phyloP scores from a whole-genome alignment of 2,797 vertebrate genomes.

The Sitta carolinensis region DNA sequence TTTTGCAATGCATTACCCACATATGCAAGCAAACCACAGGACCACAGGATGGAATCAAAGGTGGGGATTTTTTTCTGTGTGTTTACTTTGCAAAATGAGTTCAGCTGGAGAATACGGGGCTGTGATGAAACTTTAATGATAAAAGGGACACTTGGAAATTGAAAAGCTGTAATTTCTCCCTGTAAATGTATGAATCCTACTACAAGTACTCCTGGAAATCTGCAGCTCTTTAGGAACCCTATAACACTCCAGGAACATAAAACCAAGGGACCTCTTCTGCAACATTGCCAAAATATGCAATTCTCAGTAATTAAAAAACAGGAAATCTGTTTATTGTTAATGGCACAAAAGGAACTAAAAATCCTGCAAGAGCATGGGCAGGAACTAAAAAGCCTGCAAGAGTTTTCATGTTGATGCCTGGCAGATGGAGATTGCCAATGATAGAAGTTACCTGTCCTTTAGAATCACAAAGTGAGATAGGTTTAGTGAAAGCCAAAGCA shows the following conservation, averaged over 20 bases:
- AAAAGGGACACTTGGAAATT: neutral
- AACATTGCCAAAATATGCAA: neutral
- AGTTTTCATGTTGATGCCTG: neutral
- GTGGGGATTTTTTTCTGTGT: neutral
- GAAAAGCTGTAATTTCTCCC: neutral
- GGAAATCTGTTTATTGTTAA: neutral
- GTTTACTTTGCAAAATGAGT: slow-evolving; percentile 2
- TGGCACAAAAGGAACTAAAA: neutral
- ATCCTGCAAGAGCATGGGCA: neutral
- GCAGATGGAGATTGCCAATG: neutral
- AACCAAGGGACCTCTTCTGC: neutral
- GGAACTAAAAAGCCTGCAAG: neutral
- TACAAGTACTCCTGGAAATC: neutral
- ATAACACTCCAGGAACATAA: neutral
- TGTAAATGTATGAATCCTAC: neutral
- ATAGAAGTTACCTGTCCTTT: neutral
- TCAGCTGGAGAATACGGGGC: neutral
- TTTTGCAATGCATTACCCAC: neutral
- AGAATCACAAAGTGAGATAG: neutral
- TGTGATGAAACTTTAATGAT: slow-evolving; percentile 31
- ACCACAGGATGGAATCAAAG: neutral
- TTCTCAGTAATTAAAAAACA: neutral
- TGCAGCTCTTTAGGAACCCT: neutral
- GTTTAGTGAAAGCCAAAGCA: neutral
- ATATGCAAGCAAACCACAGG: neutral